phyloP scores from a whole-genome alignment of 2,888 invertebrate species.

The Eudasyphora cyanicolor region DNA sequence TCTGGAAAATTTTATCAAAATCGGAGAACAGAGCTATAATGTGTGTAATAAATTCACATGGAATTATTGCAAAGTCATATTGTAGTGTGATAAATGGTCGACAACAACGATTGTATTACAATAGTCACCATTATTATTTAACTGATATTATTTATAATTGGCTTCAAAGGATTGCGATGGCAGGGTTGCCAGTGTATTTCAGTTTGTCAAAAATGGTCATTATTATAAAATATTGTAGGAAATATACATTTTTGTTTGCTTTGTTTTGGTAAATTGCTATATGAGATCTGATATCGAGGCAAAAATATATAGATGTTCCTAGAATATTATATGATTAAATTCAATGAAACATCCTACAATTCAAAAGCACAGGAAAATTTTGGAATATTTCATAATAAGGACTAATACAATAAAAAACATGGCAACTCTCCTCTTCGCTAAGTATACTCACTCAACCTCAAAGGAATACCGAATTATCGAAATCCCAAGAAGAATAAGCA shows the following conservation, averaged over 20 bases:
- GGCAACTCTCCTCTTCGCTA: background rate
- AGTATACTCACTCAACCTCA: constrained; percentile 12
- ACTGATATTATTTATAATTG: background rate
- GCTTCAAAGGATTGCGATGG: background rate
- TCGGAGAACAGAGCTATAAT: too few species aligned
- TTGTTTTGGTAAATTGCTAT: background rate
- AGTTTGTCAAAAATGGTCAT: background rate
- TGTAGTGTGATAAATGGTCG: background rate
- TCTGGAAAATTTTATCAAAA: too few species aligned
- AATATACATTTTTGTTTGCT: background rate
- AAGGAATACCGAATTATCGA: constrained; percentile 56
- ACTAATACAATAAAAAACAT: background rate
- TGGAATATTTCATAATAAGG: too few species aligned
- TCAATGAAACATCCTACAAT: background rate
- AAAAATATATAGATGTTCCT: background rate
- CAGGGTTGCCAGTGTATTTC: background rate
- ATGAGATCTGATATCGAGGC: background rate
- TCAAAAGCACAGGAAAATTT: background rate
- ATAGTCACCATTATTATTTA: background rate
- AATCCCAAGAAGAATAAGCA: constrained; percentile 16
- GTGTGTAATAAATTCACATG: too few species aligned
- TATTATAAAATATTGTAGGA: background rate
- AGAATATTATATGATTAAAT: constrained; percentile 18
- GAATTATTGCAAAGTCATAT: too few species aligned
- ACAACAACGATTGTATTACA: background rate